Conservation (phyloP, 2,113 vertebrate genomes). For the Boulengerochromis microlepis region DNA sequence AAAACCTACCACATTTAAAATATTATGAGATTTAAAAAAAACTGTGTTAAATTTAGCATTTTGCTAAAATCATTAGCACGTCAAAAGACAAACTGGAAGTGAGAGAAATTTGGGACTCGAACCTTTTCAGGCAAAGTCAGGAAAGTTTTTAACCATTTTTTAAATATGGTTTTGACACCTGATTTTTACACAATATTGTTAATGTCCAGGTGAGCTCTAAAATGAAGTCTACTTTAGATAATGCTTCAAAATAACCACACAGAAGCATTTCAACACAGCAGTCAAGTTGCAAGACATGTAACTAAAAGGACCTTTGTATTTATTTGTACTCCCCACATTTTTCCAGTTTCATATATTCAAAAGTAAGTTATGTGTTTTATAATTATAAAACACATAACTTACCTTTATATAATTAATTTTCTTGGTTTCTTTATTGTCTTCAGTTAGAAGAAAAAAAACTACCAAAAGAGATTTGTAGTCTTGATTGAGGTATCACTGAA, state of each 20-base stretch:
- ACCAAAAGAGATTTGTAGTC: neutral
- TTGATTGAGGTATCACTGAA: neutral
- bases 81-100: accelerated
- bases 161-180: accelerated
- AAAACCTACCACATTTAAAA: neutral
- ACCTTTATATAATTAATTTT: accelerated
- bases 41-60: neutral
- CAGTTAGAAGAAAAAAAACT: neutral
- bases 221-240: neutral
- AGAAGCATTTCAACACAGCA: neutral
- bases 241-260: accelerated
- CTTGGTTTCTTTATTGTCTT: neutral
- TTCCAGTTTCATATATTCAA: accelerated
- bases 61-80: accelerated
- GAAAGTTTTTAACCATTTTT: neutral
- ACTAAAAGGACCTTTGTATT: neutral
- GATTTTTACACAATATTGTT: neutral
- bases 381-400: neutral
- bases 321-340: accelerated
- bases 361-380: accelerated
- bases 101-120: neutral
- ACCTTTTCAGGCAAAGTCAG: neutral
- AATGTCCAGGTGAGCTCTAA: neutral
- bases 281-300: neutral
- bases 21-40: accelerated